phyloP scores from a whole-genome alignment of 2,888 invertebrate species.

The Phania funesta region DNA sequence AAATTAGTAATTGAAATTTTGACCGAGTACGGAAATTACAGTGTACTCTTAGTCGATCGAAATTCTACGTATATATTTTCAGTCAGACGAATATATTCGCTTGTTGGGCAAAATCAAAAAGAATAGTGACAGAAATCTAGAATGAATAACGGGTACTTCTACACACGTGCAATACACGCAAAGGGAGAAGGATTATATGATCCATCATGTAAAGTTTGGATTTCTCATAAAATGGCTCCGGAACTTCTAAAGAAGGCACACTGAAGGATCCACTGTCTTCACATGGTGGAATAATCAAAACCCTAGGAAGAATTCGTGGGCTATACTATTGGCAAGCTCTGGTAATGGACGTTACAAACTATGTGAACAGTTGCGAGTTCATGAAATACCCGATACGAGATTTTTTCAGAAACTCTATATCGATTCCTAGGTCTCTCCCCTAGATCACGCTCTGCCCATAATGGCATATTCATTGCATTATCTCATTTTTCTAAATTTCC shows the following conservation, averaged over 20 bases:
- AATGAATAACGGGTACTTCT: constrained; percentile 25
- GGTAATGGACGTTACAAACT: constrained; percentile 15
- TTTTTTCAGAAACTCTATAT: constrained; percentile 41
- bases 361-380: not conserved
- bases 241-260: constrained; percentile 13
- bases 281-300: constrained; percentile 39
- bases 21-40: too few species aligned
- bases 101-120: too few species aligned
- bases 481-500: constrained; percentile 22
- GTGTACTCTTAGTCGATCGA: too few species aligned
- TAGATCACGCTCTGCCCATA: constrained; percentile 3
- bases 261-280: not conserved
- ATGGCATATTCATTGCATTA: constrained; percentile 28
- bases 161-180: constrained; percentile 5
- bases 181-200: constrained; percentile 25
- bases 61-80: too few species aligned
- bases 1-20: constrained; percentile 22
- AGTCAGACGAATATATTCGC: too few species aligned
- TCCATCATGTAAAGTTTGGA: constrained; percentile 39
- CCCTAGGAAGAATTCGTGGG: constrained; percentile 25
- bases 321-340: constrained; percentile 39
- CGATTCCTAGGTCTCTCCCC: constrained; percentile 35
- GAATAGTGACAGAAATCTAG: too few species aligned
- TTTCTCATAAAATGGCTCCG: constrained; percentile 10
- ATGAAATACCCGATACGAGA: too few species aligned